Evolutionary conservation across 2,888 invertebrate species (phyloP), one percentile per base, ranked within the genome.

Genomic region (Cistogaster globosa): DNA sequence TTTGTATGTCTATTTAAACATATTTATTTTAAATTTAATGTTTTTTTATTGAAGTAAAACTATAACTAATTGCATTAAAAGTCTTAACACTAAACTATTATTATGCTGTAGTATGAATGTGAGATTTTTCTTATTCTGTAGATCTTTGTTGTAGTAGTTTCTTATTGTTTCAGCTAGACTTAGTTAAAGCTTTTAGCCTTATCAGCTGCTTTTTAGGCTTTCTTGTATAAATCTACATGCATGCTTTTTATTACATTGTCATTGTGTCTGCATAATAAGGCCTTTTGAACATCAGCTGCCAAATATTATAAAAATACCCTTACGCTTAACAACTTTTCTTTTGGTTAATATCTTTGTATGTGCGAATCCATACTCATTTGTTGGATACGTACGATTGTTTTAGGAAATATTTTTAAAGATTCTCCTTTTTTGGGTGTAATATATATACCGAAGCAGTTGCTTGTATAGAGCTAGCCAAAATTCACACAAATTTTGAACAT

Each of bases 301-400:
- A 71, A 67, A 58, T 72, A 58, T 62, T 63, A 69, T 38, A 71
- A 58, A 78, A 77, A 68, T 65, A 65, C 71, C 81, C 84, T 69
- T 82, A n/a, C 48, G 69, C 81, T 82, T 75, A 82, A 78, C 84
- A 85, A 75, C 60, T 18, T n/a, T 71, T 72, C 1, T 42, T 51
- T 48, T 20, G 53, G 9, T n/a, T 45, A 20, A 58, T 74, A 48
- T 79, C 63, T 62, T 20, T 57, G 45, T 58, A 71, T 79, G 22
- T 42, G 32, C 71, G 77, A 51, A 60, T 38, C 58, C 58, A 22
- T 7, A 38, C 51, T n/a, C 62, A 26, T 57, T 55, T 26, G 48
- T 68, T 22, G 53, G 58, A 77, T 85, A 85, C 84, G 84, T 81
- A 85, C 84, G 84, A 85, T 85, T 85, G 84, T 78, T 82, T 81